Evolutionary conservation across 2,797 vertebrate genomes (phyloP), one percentile per base, ranked within the genome.

Genomic region (Thripadectes ignobilis): DNA sequence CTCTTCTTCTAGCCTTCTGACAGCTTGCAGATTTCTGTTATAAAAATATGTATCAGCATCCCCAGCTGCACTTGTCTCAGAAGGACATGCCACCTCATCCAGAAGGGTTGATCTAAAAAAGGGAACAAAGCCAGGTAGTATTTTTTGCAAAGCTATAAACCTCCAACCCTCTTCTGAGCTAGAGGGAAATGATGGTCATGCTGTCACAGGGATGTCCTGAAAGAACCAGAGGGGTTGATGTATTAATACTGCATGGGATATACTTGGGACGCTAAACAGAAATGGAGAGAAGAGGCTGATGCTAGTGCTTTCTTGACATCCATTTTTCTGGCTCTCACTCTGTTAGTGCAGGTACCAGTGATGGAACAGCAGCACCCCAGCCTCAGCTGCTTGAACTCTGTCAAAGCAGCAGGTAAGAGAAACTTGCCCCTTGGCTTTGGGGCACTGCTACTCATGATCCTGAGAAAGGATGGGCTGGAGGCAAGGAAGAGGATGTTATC

Each of bases 71-170:
- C 0, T 0, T 19, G 21, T 41, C 17, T 79, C 2, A 0, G 67
- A 73, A 68, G 48, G 34, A 77, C 1, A 1, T 34, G 41, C 12
- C 49, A 63, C 66, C 65, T 57, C 5, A 1, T 77, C 79, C 48
- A 51, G 54, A 79, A 80, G 52, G 68, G 52, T 3, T 52, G 45
- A 29, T 55, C 54, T 67, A 1, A 38, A 61, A 90, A 73, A 38
- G 12, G 32, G 26, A 85, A 63, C 32, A 63, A 72, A 74, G 57
- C 20, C 39, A 77, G 39, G 51, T 32, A 5, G 5, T 34, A 5
- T 14, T 19, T 91, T 94, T 85, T 61, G 27, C 30, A 48, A 75
- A 95, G 58, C 51, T 69, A 59, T 21, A 80, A 76, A n/a, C 12
- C 10, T 36, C 26, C 67, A 88, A 13, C 8, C 18, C n/a, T 62